Conservation (phyloP, 2,113 vertebrate genomes). For the Poeciliopsis occidentalis region DNA sequence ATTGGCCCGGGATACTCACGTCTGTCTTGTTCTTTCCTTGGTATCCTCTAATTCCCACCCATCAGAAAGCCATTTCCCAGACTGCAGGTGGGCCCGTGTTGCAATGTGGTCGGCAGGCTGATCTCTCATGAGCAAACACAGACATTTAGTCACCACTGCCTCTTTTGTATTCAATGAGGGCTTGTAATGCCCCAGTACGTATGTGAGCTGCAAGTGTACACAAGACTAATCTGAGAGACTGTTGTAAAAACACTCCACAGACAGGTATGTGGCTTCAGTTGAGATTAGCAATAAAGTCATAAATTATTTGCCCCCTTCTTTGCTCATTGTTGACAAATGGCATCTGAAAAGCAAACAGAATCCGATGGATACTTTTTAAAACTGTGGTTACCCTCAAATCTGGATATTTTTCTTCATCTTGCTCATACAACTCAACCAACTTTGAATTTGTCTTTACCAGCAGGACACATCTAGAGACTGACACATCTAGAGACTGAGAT, state of each 20-base stretch:
- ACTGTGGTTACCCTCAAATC: constrained; percentile 25
- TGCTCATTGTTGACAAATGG: constrained; percentile 50
- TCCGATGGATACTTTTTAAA: constrained; percentile 7
- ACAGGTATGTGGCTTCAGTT: constrained; percentile 51
- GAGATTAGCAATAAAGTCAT: constrained; percentile 55
- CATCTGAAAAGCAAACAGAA: constrained; percentile 38
- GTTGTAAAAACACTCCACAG: constrained; percentile 54
- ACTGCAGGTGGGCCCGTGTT: constrained; percentile 67
- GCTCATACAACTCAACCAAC: constrained; percentile 12
- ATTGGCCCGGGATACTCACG: constrained; percentile 69
- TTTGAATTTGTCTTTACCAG: neutral
- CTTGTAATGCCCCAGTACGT: constrained; percentile 48
- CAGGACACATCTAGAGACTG: neutral
- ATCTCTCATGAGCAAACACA: constrained; percentile 66
- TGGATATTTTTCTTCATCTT: constrained; percentile 22
- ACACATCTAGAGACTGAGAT: neutral
- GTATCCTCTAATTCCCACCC: constrained; percentile 67
- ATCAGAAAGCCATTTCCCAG: constrained; percentile 63
- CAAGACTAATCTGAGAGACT: constrained; percentile 60
- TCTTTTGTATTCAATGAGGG: constrained; percentile 64
- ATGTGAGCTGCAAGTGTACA: constrained; percentile 54
- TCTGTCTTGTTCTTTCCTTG: constrained; percentile 76
- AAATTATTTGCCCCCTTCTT: constrained; percentile 50
- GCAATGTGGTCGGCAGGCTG: constrained; percentile 45
- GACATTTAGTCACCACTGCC: constrained; percentile 69